A percentile compares a stretch with the other conserved stretches of the same genome.
Evolutionary conservation across 2,797 vertebrate species (phyloP).

Genomic region (Poecile montanus): DNA sequence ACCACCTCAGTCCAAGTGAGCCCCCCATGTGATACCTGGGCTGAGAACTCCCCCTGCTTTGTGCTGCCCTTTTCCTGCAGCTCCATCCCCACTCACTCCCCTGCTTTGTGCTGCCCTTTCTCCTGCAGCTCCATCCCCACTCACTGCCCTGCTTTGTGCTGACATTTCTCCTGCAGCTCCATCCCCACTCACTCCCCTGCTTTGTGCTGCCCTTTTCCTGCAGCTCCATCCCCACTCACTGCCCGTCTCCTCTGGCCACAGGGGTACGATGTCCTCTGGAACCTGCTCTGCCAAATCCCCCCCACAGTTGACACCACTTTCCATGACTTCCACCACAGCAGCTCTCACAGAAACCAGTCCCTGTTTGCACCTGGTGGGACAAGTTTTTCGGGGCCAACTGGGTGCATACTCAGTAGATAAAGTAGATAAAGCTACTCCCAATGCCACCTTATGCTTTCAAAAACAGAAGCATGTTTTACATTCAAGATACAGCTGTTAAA

Average conservation of each 20-base stretch:
- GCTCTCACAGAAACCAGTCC: accelerated
- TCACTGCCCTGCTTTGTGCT: not conserved
- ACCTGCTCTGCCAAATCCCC: accelerated
- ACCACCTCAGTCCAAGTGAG: accelerated
- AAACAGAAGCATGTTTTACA: accelerated
- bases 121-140: not conserved
- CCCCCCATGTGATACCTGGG: accelerated
- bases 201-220: accelerated
- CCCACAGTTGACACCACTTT: accelerated
- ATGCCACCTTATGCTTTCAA: not conserved
- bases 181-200: accelerated
- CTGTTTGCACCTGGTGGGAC: accelerated
- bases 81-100: accelerated
- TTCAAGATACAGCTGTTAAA: not conserved
- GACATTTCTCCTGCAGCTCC: not conserved
- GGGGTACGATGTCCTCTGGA: accelerated
- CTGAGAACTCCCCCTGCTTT: not conserved
- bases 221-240: not conserved
- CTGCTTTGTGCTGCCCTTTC: accelerated
- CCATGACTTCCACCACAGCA: accelerated
- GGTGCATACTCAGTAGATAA: accelerated
- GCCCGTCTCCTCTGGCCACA: accelerated
- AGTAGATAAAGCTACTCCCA: not conserved
- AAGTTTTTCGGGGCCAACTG: accelerated
- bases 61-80: not conserved